Conservation (phyloP, 2,113 vertebrate genomes). For the Dasyprocta punctata region DNA sequence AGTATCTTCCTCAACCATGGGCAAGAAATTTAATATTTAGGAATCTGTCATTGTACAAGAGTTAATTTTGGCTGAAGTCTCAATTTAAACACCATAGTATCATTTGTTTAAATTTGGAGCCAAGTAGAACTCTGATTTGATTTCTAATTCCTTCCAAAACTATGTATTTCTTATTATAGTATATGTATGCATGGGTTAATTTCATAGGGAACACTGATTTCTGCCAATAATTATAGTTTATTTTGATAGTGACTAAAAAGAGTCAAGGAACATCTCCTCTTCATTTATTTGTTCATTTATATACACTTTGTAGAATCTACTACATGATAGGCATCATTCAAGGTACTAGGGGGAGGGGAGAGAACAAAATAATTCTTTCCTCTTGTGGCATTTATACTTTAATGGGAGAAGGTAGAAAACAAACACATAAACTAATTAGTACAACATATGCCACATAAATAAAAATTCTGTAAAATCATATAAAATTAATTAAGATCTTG, state of each 20-base stretch:
- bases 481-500: not conserved
- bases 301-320: not conserved
- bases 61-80: not conserved
- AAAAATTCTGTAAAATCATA: not conserved
- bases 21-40: not conserved
- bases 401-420: not conserved
- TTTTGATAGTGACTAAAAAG: not conserved
- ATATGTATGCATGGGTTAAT: not conserved
- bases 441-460: not conserved
- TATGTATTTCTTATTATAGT: not conserved
- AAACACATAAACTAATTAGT: not conserved
- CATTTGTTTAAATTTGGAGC: not conserved
- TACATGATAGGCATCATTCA: not conserved
- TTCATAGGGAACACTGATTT: not conserved
- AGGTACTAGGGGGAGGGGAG: fast-evolving
- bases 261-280: not conserved
- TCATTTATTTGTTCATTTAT: not conserved
- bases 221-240: not conserved
- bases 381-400: not conserved
- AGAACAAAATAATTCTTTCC: not conserved
- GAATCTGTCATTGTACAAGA: not conserved
- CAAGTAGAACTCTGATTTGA: not conserved
- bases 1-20: not conserved
- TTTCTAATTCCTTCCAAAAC: not conserved
- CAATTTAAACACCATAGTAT: not conserved